phyloP scores from a whole-genome alignment of 2,797 vertebrate genomes.

The Labeo calbasu region DNA sequence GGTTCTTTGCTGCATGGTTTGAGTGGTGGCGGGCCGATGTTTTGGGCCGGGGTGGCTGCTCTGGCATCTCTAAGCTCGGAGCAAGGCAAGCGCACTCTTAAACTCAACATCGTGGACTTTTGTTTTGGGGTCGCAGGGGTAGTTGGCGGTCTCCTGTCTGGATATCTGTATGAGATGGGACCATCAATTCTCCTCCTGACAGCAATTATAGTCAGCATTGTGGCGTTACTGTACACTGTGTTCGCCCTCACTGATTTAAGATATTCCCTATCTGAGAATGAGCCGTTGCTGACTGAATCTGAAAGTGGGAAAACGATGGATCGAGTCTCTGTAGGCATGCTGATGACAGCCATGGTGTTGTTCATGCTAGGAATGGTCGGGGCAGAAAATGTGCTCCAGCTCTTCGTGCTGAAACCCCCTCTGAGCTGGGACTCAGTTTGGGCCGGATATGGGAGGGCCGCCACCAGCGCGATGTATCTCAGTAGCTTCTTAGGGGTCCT shows the following conservation, averaged over 20 bases:
- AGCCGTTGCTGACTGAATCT: background rate
- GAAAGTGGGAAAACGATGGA: slow-evolving; percentile 32
- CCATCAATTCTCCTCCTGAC: slow-evolving; percentile 54
- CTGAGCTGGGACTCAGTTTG: slow-evolving; percentile 67
- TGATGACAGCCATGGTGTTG: slow-evolving; percentile 59
- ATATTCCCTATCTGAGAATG: slow-evolving; percentile 8
- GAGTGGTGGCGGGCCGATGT: slow-evolving; percentile 62
- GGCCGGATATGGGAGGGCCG: slow-evolving; percentile 64
- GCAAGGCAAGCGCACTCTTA: slow-evolving; percentile 61
- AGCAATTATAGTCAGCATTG: slow-evolving; percentile 47
- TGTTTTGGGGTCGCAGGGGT: slow-evolving; percentile 63
- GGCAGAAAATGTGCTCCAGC: slow-evolving; percentile 61
- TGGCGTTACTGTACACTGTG: slow-evolving; percentile 57
- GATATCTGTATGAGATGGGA: slow-evolving; percentile 62
- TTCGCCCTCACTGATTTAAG: slow-evolving; percentile 56
- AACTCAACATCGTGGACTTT: slow-evolving; percentile 64
- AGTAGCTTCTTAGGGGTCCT: slow-evolving; percentile 67
- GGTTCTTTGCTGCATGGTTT: slow-evolving; percentile 63
- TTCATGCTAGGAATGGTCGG: slow-evolving; percentile 64
- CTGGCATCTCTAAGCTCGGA: slow-evolving; percentile 58
- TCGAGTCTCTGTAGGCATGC: slow-evolving; percentile 31
- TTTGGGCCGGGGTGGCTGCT: slow-evolving; percentile 64
- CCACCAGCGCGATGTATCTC: slow-evolving; percentile 65
- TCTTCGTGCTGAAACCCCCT: slow-evolving; percentile 68
- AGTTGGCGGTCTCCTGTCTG: slow-evolving; percentile 62